Evolutionary conservation across 2,888 invertebrate genomes (phyloP), one percentile per base, ranked within the genome.

Genomic region (Aporophyla lueneburgensis): DNA sequence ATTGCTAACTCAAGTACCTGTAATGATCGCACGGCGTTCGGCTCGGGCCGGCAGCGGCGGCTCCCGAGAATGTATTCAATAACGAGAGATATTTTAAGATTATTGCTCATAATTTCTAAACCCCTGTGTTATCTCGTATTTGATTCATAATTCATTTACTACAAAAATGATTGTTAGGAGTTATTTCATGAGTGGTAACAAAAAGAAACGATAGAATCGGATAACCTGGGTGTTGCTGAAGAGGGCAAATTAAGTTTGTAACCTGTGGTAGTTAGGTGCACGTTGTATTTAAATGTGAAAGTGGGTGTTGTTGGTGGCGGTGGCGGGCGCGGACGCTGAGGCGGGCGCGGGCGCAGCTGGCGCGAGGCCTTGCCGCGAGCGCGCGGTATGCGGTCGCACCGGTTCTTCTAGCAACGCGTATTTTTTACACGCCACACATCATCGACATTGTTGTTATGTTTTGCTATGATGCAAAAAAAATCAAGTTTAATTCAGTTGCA

Each of bases 351-450:
- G 63, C 75, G 80, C 78, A 86, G 76, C 75, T 76, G 77, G 88
- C 88, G 86, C 92, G 91, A 93, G 94, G 95, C 95, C 95, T 95
- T 95, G 95, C 95, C 95, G 94, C 92, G 91, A 95, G 95, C 95
- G 94, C 94, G 94, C 93, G 89, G 96, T 93, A 96, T 96, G 96
- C 94, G 95, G 96, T 96, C 94, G 90, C 96, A 96, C 96, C 96
- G 96, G 96, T 96, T 96, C 94, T 94, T 94, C 95, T 96, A 95
- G 95, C 95, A 94, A 91, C 93, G 94, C 94, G 94, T 94, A 94
- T 96, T 96, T 96, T 96, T 96, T 95, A 95, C 94, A 94, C 90
- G 87, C 93, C 94, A 95, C 95, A 96, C 95, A 96, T 96, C 94
- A 95, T 94, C 95, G 91, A 95, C 93, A 95, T 95, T 96, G 95